Evolutionary conservation across 2,113 vertebrate genomes (phyloP), one percentile per base, ranked within the genome.

Genomic region (Bos taurus): DNA sequence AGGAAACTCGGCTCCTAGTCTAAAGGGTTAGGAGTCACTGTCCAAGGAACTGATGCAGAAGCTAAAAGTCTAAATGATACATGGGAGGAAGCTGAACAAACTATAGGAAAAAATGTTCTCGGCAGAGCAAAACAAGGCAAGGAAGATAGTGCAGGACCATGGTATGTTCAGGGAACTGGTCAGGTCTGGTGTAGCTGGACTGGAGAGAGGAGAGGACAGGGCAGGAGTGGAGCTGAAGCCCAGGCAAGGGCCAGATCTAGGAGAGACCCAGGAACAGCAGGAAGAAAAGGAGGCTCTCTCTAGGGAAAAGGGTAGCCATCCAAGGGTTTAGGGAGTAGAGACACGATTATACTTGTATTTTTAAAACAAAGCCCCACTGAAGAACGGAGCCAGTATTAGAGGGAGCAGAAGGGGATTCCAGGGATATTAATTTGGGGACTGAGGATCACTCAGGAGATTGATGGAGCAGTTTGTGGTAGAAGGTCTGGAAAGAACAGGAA

Each of bases 211-310:
- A 30, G 52, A 81, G 7, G 25, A 17, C 1, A 0, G 12, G 28
- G 8, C 46, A 8, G 9, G 33, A 81, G 19, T 5, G 52, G 26
- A 36, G 19, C 36, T 13, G 25, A 46, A 43, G 23, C 13, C 30
- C 15, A 43, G 56, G 9, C 30, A 67, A 92, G 16, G 25, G 16
- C 30, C 43, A 48, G 19, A 48, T 30, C 81, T 3, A n/a, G n/a
- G 7, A 88, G 25, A 82, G 43, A 54, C 50, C 56, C 40, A 12
- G 0, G 2, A 11, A n/a, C 17, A 5, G 0, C 1, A 4, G 9
- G 21, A 21, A 93, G 36, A 23, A 86, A 33, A 2, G 2, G 7
- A 15, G 30, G 52, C 43, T 48, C 19, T 43, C 19, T 74, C 59
- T 62, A 40, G 50, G 77, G 33, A 54, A 14, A 71, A 81, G 19